Base-by-base conservation (phyloP, 2,888 invertebrate genomes). In the Cyrtodaria siliqua region DNA sequence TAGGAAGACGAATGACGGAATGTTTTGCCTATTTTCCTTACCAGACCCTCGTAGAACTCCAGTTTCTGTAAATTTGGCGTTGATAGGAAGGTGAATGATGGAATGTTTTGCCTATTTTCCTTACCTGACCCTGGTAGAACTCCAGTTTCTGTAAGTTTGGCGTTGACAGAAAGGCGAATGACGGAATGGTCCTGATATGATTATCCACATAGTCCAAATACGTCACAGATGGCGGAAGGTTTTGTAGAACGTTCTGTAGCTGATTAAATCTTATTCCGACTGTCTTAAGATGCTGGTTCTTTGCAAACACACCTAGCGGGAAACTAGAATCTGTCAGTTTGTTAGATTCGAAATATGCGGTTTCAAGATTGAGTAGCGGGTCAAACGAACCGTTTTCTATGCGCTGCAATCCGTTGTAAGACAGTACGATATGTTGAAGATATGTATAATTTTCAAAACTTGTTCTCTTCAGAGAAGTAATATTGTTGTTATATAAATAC, bases 171-270 rank as follows among this genome's bases (percentile, higher is more conserved):
- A n/a, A n/a, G n/a, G n/a, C n/a, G n/a, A n/a, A n/a, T n/a, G n/a
- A n/a, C n/a, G 74, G 84, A 3, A 84, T 38, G 2, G 62, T 68
- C 49, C 52, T 70, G 6, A 84, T 84, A 1, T 74, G 40, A 42
- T 82, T 84, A 14, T 82, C 84, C 9, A 84, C 84, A 66, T 73
- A 82, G 57, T 82, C 79, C 18, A 84, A 26, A 27, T 82, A 68
- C 50, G 69, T 70, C 18, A 81, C 29, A 27, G 74, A 66, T 8
- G 38, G 3, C 2, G 83, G 83, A 6, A 79, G 63, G 33, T 74
- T 44, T 16, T 44, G 63, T 1, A 83, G 29, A 1, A 74, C 18
- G n/a, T 55, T 38, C 26, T 57, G 50, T 24, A 83, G 52, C 8
- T 69, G 49, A 60, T 81, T 83, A 26, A 83, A 79, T 8, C 77